Conservation (phyloP, 2,888 invertebrate genomes). For the Drosophila anceps region DNA sequence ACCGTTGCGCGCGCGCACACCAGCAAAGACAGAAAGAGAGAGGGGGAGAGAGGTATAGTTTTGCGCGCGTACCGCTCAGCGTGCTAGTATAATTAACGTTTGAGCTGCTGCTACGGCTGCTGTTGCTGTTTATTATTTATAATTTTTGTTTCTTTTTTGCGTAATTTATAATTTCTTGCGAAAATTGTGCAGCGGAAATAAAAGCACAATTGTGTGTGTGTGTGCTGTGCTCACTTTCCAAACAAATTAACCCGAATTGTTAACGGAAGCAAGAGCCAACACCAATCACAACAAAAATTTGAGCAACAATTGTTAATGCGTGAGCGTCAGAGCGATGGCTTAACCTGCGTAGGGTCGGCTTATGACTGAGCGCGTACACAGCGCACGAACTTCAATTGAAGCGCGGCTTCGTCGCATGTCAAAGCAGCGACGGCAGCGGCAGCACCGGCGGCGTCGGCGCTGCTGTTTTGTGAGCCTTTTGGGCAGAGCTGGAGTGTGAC, state of each 20-base stretch:
- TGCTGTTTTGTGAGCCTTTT: slow-evolving; percentile 62
- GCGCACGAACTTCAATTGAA: slow-evolving; percentile 69
- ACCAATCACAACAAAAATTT: slow-evolving; percentile 23
- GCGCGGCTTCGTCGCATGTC: slow-evolving; percentile 61
- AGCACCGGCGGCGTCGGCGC: slow-evolving; percentile 9
- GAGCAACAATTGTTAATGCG: slow-evolving; percentile 47
- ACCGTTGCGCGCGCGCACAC: slow-evolving; percentile 51
- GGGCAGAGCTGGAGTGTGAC: slow-evolving; percentile 37
- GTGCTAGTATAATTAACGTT: slow-evolving; percentile 35
- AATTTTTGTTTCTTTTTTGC: slow-evolving; percentile 42
- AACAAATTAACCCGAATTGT: slow-evolving; percentile 76
- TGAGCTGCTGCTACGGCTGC: slow-evolving; percentile 22
- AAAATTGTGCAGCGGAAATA: slow-evolving; percentile 69
- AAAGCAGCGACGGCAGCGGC: slow-evolving; percentile 32
- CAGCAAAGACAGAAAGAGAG: slow-evolving; percentile 1
- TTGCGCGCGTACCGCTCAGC: slow-evolving; percentile 29
- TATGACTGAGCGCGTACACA: slow-evolving; percentile 62
- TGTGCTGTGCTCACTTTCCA: slow-evolving; percentile 67
- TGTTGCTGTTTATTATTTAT: slow-evolving; percentile 28
- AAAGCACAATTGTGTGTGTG: too few species aligned
- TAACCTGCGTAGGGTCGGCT: slow-evolving; percentile 75
- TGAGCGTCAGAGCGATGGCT: slow-evolving; percentile 41
- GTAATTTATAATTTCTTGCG: slow-evolving; percentile 61
- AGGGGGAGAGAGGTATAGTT: not conserved
- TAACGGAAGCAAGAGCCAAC: slow-evolving; percentile 61